These are phyloP conservation scores for Urocyon cinereoargenteus DNA, from an alignment of 2,797 vertebrate species.

Conservation along the genomic window DNA sequence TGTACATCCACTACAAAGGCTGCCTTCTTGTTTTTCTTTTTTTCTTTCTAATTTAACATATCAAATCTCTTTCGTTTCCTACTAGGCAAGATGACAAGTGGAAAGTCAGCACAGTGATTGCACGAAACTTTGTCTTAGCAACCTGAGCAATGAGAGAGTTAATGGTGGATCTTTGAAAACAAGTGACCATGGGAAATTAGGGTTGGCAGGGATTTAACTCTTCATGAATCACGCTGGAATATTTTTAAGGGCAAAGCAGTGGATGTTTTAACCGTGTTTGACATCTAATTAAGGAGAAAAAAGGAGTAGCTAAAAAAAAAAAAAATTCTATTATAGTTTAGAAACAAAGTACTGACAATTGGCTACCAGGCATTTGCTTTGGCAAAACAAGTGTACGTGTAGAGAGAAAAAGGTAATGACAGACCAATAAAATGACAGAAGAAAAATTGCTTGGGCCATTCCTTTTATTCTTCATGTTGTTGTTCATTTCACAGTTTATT, in stretches of 20 bases:
- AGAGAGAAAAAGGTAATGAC: slow-evolving; percentile 72
- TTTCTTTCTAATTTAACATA: slow-evolving; percentile 29
- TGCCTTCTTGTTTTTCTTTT: slow-evolving; percentile 63
- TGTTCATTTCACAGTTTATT: slow-evolving; percentile 88
- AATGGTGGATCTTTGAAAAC: slow-evolving; percentile 87
- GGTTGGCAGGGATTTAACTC: slow-evolving; percentile 90
- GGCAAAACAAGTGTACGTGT: slow-evolving; percentile 66
- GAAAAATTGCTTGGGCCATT: slow-evolving; percentile 62
- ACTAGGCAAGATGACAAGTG: slow-evolving; percentile 73
- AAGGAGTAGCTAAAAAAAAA: slow-evolving; percentile 81
- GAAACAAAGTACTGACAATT: slow-evolving; percentile 81
- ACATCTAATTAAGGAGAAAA: slow-evolving; percentile 86
- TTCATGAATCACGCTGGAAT: slow-evolving; percentile 85
- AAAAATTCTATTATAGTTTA: slow-evolving; percentile 80
- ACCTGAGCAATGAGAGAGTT: slow-evolving; percentile 86
- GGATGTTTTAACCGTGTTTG: slow-evolving; percentile 86
- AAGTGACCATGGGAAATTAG: slow-evolving; percentile 91
- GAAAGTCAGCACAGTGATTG: slow-evolving; percentile 75
- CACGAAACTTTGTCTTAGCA: slow-evolving; percentile 84
- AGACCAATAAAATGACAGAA: slow-evolving; percentile 73
- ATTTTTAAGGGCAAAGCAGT: slow-evolving; percentile 83
- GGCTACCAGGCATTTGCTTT: slow-evolving; percentile 78
- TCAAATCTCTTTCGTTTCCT: slow-evolving; percentile 76
- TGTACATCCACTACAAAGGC: slow-evolving; percentile 45
- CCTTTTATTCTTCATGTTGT: slow-evolving; percentile 81